Evolutionary conservation across 2,888 invertebrate genomes (phyloP), one percentile per base, ranked within the genome.

Genomic region (Dichetophora obliterata): DNA sequence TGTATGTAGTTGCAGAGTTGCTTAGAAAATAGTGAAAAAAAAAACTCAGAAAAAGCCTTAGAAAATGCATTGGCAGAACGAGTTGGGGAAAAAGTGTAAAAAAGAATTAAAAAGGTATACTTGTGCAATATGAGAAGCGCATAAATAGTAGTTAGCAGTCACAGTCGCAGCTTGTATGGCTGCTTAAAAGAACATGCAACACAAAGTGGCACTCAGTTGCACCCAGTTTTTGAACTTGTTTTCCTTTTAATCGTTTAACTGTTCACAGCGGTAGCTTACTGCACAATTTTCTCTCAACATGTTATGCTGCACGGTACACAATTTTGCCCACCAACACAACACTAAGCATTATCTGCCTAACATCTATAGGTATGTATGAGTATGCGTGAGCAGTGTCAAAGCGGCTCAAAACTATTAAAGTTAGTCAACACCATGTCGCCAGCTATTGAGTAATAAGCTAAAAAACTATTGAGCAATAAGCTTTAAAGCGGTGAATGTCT

Each of bases 221-320:
- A 50, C 50, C 50, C 68, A 68, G 48, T 68, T 68, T 48, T 22
- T 68, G 68, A 48, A 68, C 68, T 68, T 68, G 68, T 68, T 68
- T 68, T 68, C 68, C 68, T 68, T 68, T 68, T 68, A 68, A 68
- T 68, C 68, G 52, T 50, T 68, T 68, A 68, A 68, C 68, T 68
- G 68, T 68, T 68, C 68, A 68, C 63, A n/a, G 63, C 43, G 11
- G 11, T 11, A 43, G 43, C 43, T 43, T 11, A 43, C 43, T 14
- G 43, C 43, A 14, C 43, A 43, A 43, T 43, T 43, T 43, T 43
- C 43, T 3, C 43, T 43, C 43, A 43, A 43, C 43, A 43, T 43
- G 43, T 43, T 43, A 11, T 43, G 43, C 14, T 43, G 43, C 43
- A 11, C 43, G 43, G 43, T 43, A 43, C 43, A 43, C 43, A 43